Evolutionary conservation across 1,140 invertebrate species (phyloP), one percentile per base, ranked within the genome.

Genomic region (Rhagoletis pomonella): DNA sequence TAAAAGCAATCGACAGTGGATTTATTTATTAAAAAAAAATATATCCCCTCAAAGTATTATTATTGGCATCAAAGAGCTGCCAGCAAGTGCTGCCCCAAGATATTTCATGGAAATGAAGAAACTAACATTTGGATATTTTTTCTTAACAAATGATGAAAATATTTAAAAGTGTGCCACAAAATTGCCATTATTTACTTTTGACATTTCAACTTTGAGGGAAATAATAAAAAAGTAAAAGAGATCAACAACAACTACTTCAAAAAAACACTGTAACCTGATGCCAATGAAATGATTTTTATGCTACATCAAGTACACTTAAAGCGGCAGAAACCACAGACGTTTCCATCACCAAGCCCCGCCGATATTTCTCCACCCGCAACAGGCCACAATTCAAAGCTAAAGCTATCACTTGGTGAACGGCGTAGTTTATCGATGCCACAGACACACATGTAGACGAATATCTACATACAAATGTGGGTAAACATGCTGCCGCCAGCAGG

Each of bases 191-290:
- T 73, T 73, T n/a, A 73, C 42, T 73, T 73, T 55, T 42, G 39
- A 73, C 39, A 47, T 73, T 73, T 73, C 67, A 47, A 73, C 39
- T 73, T 73, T 73, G 14, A 42, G 42, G 17, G 44, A 44, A 73
- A 17, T 1, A 73, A 73, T 14, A 17, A 17, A 39, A 73, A 39
- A n/a, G 44, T 6, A 42, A 73, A 12, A n/a, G 17, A 73, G 3
- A 17, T 2, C 67, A 73, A 73, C 12, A 73, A 81, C 44, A 81
- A 81, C 17, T 14, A 17, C 67, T 73, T 73, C 14, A 44, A 5
- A 81, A 81, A 55, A 55, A 81, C 55, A 55, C 12, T 17, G 73
- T 55, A 81, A 81, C 73, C 73, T 81, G 73, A 81, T 81, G 73
- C 73, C 73, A 81, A 81, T 55, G 10, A 81, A 81, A 10, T 55